phyloP scores from a whole-genome alignment of 2,797 vertebrate species.

The Gadopsis bispinosus region DNA sequence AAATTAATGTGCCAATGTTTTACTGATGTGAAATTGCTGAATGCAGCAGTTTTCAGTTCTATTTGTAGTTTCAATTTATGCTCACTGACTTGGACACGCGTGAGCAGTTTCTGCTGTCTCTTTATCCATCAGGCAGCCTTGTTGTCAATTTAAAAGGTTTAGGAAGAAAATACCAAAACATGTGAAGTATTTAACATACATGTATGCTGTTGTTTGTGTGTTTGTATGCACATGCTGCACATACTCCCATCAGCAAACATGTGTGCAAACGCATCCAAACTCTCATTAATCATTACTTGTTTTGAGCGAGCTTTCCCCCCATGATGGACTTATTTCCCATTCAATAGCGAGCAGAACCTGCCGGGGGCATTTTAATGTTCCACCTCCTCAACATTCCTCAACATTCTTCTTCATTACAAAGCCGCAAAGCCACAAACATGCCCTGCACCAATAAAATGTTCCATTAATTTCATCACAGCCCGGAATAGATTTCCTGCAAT shows the following conservation, averaged over 20 bases:
- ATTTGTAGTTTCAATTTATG: constrained; percentile 28
- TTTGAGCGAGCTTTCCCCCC: constrained; percentile 47
- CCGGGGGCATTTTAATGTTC: constrained; percentile 64
- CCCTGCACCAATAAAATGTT: constrained; percentile 75
- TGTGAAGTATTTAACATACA: constrained; percentile 24
- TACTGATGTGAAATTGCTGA: constrained; percentile 28
- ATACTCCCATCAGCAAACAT: constrained; percentile 43
- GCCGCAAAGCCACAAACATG: constrained; percentile 69
- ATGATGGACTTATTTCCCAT: constrained; percentile 70
- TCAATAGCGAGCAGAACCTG: constrained; percentile 54
- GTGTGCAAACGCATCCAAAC: constrained; percentile 44
- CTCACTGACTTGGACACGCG: constrained; percentile 6
- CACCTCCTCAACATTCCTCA: constrained; percentile 59
- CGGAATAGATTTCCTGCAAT: constrained; percentile 67
- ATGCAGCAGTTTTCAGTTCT: constrained; percentile 5
- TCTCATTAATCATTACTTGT: constrained; percentile 69
- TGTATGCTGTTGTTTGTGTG: constrained; percentile 19
- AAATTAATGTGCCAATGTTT: constrained; percentile 32
- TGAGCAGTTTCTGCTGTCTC: constrained; percentile 6
- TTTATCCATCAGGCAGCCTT: not conserved
- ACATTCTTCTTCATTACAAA: constrained; percentile 75
- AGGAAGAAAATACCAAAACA: constrained; percentile 6
- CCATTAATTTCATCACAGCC: constrained; percentile 73
- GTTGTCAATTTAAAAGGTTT: constrained; percentile 9
- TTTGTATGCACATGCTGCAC: constrained; percentile 20